A percentile compares a stretch with the other conserved stretches of the same genome.
phyloP scores from a whole-genome alignment of 2,888 invertebrate genomes.

The Tanytarsus gracilentus region DNA sequence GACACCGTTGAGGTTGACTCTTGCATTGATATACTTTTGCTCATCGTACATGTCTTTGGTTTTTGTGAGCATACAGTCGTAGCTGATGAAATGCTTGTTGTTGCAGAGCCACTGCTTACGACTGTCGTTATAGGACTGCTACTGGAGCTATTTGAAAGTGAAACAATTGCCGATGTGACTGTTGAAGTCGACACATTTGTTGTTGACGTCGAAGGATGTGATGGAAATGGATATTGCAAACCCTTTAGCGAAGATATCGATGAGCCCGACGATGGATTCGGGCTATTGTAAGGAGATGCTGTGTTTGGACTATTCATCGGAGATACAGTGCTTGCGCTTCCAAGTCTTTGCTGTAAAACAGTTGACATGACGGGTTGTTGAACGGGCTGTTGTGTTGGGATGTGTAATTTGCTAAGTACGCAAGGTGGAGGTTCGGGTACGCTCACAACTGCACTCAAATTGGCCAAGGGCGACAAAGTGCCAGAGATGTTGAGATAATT shows the following conservation, averaged over 20 bases:
- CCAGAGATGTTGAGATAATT: conserved; percentile 11
- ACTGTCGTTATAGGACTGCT: conserved; percentile 30
- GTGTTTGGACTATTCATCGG: conserved; percentile 44
- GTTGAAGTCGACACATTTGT: conserved; percentile 35
- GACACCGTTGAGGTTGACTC: conserved; percentile 46
- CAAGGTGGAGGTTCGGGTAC: conserved; percentile 17
- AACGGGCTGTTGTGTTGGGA: conserved; percentile 12
- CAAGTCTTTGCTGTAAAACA: conserved; percentile 13
- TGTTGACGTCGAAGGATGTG: conserved; percentile 49
- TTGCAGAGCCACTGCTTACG: conserved; percentile 29
- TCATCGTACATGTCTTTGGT: conserved; percentile 37
- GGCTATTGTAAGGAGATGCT: conserved; percentile 41
- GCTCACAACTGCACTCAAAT: not conserved
- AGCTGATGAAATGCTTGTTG: conserved; percentile 34
- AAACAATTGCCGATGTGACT: conserved; percentile 39
- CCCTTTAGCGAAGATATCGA: conserved; percentile 39
- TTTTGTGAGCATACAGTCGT: conserved; percentile 34
- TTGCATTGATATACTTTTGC: conserved; percentile 41
- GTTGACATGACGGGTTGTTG: conserved; percentile 24
- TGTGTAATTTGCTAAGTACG: conserved; percentile 1
- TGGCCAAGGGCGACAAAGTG: conserved; percentile 1
- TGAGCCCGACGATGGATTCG: conserved; percentile 39
- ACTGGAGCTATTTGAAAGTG: conserved; percentile 30
- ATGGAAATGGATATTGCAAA: conserved; percentile 69
- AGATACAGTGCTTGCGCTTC: conserved; percentile 17